Evolutionary conservation across 2,797 vertebrate genomes (phyloP), one percentile per base, ranked within the genome.

Genomic region (Falco berigora): DNA sequence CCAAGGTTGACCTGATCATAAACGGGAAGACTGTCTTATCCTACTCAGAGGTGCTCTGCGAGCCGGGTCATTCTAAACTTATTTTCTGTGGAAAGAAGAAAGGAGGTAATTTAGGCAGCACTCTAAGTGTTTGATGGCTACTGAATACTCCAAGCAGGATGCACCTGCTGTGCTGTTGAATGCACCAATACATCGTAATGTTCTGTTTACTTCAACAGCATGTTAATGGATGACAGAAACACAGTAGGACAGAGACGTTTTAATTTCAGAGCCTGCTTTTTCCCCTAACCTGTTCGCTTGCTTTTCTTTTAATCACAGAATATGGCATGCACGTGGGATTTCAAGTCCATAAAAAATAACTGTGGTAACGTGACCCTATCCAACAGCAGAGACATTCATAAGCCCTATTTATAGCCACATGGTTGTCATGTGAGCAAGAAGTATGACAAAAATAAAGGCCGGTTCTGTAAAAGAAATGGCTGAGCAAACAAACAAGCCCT

Each of bases 51-150:
- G 68, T 88, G 0, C 7, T 98, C n/a, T 98, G 98, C 1, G 96
- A 93, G 28, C 91, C 28, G 0, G 95, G 95, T 28, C 42, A 85
- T 5, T 61, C 88, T 50, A 92, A 96, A 67, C 97, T 97, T 46
- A 90, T 95, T 53, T 98, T 98, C 96, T 98, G 98, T 19, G 98
- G 98, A 85, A 98, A 80, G 92, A 97, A 96, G 90, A 98, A 98
- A 98, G 98, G 98, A 97, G 98, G 98, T 98, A 98, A 98, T 96
- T 96, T 96, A 62, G n/a, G 47, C 61, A 56, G 59, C 73, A n/a
- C 15, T 61, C 61, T 50, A 42, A 85, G 25, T 47, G 62, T 79
- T 49, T 40, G 67, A 86, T 72, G 49, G 73, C 38, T 79, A 17
- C 81, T 75, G 72, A 83, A 84, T 85, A n/a, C 64, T 72, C 49